These are phyloP conservation scores for Atherinomorus stipes DNA, from an alignment of 2,113 vertebrate genomes.

Conservation along the genomic window DNA sequence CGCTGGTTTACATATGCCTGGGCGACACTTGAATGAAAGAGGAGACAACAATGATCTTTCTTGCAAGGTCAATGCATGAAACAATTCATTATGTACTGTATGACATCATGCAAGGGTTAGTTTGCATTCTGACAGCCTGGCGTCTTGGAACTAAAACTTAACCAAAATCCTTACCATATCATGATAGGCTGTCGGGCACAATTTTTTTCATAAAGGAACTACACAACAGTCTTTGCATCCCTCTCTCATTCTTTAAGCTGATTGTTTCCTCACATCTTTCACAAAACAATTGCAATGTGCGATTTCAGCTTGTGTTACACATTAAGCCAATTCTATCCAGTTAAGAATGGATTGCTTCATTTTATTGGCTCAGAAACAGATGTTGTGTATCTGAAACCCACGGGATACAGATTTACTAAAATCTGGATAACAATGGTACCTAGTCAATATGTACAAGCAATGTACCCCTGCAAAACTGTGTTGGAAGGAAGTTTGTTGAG, in stretches of 20 bases:
- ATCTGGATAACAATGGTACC: neutral
- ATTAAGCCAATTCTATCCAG: neutral
- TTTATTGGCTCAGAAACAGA: neutral
- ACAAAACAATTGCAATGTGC: constrained; percentile 23
- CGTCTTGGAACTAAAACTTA: neutral
- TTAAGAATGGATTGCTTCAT: constrained; percentile 13
- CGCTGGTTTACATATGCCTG: constrained; percentile 96
- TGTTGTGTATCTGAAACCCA: neutral
- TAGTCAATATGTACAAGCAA: neutral
- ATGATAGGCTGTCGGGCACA: constrained; percentile 22
- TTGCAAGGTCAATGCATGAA: neutral
- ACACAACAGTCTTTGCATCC: constrained; percentile 15
- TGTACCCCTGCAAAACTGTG: neutral
- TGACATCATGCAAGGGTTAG: neutral
- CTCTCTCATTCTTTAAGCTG: constrained; percentile 46
- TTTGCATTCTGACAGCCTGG: neutral
- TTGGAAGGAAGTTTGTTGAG: neutral
- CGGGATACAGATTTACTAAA: neutral
- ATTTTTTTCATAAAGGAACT: constrained; percentile 33
- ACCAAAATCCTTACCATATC: constrained; percentile 9
- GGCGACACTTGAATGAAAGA: constrained; percentile 84
- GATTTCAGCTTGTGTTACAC: constrained; percentile 24
- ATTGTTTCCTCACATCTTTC: constrained; percentile 50
- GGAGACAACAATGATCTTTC: constrained; percentile 1
- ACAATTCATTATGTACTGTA: neutral